phyloP scores from a whole-genome alignment of 2,113 vertebrate genomes.

The Cebus imitator region DNA sequence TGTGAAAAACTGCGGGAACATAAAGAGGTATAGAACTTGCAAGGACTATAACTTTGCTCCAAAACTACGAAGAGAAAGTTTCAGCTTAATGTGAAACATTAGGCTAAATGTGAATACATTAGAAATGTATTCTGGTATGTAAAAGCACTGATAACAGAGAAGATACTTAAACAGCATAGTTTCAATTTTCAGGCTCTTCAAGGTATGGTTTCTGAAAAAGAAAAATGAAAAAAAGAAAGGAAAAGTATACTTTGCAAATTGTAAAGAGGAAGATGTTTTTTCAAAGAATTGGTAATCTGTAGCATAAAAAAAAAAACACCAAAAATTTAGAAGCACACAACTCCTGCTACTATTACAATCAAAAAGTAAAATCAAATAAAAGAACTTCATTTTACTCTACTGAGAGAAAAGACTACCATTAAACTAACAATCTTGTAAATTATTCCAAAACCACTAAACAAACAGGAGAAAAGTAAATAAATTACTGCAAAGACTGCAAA shows the following conservation, averaged over 20 bases:
- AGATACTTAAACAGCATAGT: background rate
- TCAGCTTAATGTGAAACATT: background rate
- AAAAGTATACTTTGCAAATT: background rate
- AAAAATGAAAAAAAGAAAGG: background rate
- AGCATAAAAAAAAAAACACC: too few relatives aligned
- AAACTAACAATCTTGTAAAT: background rate
- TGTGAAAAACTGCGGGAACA: background rate
- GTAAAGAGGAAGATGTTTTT: background rate
- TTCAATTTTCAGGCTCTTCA: background rate
- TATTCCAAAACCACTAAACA: background rate
- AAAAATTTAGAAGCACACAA: background rate
- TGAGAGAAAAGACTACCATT: background rate
- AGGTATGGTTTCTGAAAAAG: background rate
- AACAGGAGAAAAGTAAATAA: background rate
- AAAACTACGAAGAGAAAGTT: background rate
- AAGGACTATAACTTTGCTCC: background rate
- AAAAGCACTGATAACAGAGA: background rate
- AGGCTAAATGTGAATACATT: background rate
- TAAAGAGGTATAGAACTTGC: background rate
- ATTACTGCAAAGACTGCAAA: background rate
- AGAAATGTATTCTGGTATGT: background rate
- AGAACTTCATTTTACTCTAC: background rate
- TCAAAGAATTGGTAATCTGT: background rate
- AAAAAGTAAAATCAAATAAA: background rate
- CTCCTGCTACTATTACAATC: background rate